Base-by-base conservation (phyloP, 2,888 invertebrate species). In the Notocelia uddmanniana region DNA sequence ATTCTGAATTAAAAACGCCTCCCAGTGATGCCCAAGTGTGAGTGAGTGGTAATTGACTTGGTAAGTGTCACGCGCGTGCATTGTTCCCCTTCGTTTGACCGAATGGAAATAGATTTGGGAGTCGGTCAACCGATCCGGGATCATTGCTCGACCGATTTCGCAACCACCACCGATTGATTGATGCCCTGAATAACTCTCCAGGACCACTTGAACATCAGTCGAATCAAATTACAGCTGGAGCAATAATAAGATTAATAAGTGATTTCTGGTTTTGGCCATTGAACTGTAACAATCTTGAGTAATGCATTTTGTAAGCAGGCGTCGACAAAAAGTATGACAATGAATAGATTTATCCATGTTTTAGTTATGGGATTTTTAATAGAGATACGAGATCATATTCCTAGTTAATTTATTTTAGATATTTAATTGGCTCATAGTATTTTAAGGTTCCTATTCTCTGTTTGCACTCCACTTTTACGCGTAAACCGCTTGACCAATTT, bases 41-140 rank as follows among this genome's bases (percentile, higher is more conserved):
- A 57, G 63, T 70, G 71, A 59, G 41, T 31, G 52, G 59, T 54
- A 67, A 71, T 60, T 62, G 60, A 68, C 50, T 55, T 41, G 69
- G 31, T 58, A 66, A 73, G 60, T 73, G 68, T 79, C 76, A 76
- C 71, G 55, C 70, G 76, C 74, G 79, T 76, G 74, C 80, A 78
- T 78, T 79, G 80, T 78, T 81, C 81, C 74, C 78, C 76, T 77
- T 79, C 78, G 77, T 81, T 80, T 81, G 80, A 79, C 77, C 82
- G 80, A 79, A 81, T 84, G 69, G 79, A 84, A 87, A 88, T 88
- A 88, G 85, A 73, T 69, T 73, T 77, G 78, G 76, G 77, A 83
- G 79, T 84, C 81, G 81, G 81, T 81, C 81, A 80, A 76, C 73
- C 68, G 74, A 80, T 77, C 76, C 76, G 83, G 81, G 88, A 85